Conservation (phyloP, 35 echinoderm and acorn worm species). For the Holothuria glaberrima region DNA sequence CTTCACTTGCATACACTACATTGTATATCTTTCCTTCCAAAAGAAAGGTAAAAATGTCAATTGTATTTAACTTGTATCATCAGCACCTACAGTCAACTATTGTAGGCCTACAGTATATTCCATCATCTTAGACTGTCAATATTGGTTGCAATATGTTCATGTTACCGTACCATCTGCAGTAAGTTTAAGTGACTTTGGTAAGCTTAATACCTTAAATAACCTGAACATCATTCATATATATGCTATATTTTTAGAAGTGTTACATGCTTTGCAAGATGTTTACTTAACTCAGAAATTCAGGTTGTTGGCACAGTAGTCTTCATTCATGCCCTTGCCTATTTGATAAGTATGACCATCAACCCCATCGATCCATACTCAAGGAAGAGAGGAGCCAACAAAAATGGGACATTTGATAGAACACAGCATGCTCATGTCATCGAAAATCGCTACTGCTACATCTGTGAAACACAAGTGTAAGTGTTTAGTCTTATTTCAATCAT, state of each 20-base stretch:
- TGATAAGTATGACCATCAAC: conserved; percentile 78
- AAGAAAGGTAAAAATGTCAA: too few relatives aligned
- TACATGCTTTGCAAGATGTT: too few relatives aligned
- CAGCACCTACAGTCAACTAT: too few relatives aligned
- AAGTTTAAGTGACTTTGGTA: not conserved
- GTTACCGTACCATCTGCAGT: not conserved
- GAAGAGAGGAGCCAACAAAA: conserved; percentile 48
- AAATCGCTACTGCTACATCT: conserved; percentile 94
- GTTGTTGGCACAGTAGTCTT: conserved; percentile 69
- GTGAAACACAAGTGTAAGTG: conserved; percentile 97
- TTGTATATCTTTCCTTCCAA: too few relatives aligned
- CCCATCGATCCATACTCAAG: conserved; percentile 81
- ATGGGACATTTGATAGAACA: conserved; percentile 79
- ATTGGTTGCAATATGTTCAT: not conserved
- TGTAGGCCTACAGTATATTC: too few relatives aligned
- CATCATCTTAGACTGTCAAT: too few relatives aligned
- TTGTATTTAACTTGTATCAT: too few relatives aligned
- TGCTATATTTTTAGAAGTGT: too few relatives aligned
- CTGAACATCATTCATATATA: not conserved
- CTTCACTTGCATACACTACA: too few relatives aligned
- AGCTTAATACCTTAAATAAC: not conserved
- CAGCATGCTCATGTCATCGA: conserved; percentile 96
- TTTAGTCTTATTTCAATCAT: not conserved
- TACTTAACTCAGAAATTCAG: conserved; percentile 58
- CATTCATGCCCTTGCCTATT: conserved; percentile 75